These are phyloP conservation scores for Mimachlamys varia DNA, from an alignment of 2,888 invertebrate genomes.

Conservation along the genomic window DNA sequence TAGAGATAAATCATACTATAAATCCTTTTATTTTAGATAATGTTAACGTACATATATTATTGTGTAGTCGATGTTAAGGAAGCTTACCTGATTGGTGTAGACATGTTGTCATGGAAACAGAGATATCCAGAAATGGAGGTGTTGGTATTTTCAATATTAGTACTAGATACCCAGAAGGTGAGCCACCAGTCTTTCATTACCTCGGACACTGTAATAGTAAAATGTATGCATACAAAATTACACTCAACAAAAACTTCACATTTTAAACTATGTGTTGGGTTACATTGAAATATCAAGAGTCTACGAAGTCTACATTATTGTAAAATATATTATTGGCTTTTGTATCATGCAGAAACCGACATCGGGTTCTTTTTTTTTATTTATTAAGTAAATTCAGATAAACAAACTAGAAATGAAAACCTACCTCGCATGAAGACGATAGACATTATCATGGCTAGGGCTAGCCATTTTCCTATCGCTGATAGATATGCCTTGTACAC, in stretches of 20 bases:
- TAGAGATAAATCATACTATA: background rate
- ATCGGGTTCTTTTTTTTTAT: background rate
- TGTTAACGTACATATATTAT: background rate
- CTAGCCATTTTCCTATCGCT: conserved; percentile 89
- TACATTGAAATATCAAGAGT: background rate
- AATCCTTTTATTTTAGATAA: background rate
- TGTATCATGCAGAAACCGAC: background rate
- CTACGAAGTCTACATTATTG: background rate
- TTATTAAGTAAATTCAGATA: too few species aligned
- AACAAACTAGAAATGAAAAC: background rate
- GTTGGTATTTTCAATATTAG: conserved; percentile 53
- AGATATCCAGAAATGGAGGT: background rate
- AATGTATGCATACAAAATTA: background rate
- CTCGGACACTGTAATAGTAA: conserved; percentile 85
- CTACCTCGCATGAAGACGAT: conserved; percentile 91
- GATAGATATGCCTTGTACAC: conserved; percentile 92
- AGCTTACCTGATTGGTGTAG: background rate
- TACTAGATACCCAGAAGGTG: conserved; percentile 92
- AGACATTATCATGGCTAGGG: conserved; percentile 85
- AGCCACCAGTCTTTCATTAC: conserved; percentile 97
- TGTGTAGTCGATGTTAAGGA: background rate
- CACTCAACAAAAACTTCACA: background rate
- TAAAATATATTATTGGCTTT: background rate
- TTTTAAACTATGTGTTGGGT: background rate
- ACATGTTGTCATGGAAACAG: conserved; percentile 24